A percentile compares a stretch with the other conserved stretches of the same genome.
Conservation (phyloP, 2,888 invertebrate species). For the Catocala sponsa region DNA sequence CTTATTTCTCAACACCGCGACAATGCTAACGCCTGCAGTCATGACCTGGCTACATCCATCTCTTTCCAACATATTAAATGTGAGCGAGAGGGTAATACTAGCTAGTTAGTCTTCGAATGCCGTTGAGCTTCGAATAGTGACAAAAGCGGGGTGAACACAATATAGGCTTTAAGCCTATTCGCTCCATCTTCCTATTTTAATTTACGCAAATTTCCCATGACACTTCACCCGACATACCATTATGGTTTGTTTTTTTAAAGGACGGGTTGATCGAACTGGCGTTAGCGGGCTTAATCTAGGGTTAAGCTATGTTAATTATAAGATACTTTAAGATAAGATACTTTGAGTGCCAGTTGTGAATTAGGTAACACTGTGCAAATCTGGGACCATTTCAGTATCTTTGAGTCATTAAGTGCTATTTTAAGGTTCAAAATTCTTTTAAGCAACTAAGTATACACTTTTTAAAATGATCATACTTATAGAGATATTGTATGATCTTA, state of each 20-base stretch:
- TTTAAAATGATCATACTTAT: too few relatives aligned
- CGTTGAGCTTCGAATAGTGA: conserved; percentile 70
- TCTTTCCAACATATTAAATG: conserved; percentile 34
- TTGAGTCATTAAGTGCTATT: too few relatives aligned
- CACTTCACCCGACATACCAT: conserved; percentile 83
- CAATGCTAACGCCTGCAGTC: conserved; percentile 74
- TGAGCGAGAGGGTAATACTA: conserved; percentile 52
- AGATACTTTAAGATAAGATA: neutral
- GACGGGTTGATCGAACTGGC: conserved; percentile 35
- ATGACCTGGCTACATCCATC: conserved; percentile 58
- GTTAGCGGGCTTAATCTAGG: conserved; percentile 37
- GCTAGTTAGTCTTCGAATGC: conserved; percentile 78
- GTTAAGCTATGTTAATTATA: conserved; percentile 16
- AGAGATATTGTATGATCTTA: too few relatives aligned
- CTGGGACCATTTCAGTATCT: too few relatives aligned
- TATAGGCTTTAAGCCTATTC: conserved; percentile 81
- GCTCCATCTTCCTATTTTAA: conserved; percentile 87
- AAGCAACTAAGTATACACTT: too few relatives aligned
- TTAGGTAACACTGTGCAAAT: neutral
- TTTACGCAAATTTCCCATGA: conserved; percentile 89
- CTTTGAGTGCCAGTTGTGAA: neutral
- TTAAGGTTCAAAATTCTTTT: too few relatives aligned
- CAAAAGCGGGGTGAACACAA: conserved; percentile 76
- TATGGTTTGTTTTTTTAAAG: conserved; percentile 60
- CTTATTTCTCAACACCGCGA: conserved; percentile 75